phyloP scores from a whole-genome alignment of 2,113 vertebrate genomes.

The Paracanthobrama guichenoti region DNA sequence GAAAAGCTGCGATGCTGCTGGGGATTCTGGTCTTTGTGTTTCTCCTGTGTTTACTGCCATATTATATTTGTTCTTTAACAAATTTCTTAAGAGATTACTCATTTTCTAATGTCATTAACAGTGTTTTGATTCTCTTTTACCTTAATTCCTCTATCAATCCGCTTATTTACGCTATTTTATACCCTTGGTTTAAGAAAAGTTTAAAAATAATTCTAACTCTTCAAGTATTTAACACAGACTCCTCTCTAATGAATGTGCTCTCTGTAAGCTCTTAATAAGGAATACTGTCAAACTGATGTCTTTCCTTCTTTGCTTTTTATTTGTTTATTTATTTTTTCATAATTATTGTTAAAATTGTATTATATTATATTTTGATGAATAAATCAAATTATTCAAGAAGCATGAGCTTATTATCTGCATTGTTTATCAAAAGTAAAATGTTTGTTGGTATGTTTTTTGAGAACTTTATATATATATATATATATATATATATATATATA shows the following conservation, averaged over 20 bases:
- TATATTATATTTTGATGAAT: not conserved
- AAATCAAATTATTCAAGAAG: not conserved
- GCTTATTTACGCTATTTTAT: slow-evolving; percentile 58
- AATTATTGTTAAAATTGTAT: not conserved
- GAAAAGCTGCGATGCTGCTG: slow-evolving; percentile 55
- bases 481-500: no score
- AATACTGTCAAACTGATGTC: slow-evolving; percentile 9
- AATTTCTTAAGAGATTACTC: not conserved
- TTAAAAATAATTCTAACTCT: slow-evolving; percentile 60
- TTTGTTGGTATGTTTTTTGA: not conserved
- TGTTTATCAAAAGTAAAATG: not conserved
- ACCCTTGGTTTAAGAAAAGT: slow-evolving; percentile 59
- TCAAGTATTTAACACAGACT: slow-evolving; percentile 38
- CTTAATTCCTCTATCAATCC: slow-evolving; percentile 61
- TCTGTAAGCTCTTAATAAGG: not conserved
- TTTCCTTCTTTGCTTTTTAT: slow-evolving; percentile 49
- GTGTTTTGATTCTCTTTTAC: slow-evolving; percentile 44
- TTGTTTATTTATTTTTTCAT: slow-evolving; percentile 56
- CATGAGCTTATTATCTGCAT: not conserved
- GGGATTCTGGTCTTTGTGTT: slow-evolving; percentile 58
- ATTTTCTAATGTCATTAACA: slow-evolving; percentile 13
- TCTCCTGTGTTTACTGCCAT: slow-evolving; percentile 54
- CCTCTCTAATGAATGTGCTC: slow-evolving; percentile 47
- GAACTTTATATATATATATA: no score
- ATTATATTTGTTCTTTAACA: slow-evolving; percentile 49